Percentiles rank a stretch among this genome's conserved stretches.
Conservation (phyloP, 1,140 invertebrate genomes). For the Pinna nobilis region DNA sequence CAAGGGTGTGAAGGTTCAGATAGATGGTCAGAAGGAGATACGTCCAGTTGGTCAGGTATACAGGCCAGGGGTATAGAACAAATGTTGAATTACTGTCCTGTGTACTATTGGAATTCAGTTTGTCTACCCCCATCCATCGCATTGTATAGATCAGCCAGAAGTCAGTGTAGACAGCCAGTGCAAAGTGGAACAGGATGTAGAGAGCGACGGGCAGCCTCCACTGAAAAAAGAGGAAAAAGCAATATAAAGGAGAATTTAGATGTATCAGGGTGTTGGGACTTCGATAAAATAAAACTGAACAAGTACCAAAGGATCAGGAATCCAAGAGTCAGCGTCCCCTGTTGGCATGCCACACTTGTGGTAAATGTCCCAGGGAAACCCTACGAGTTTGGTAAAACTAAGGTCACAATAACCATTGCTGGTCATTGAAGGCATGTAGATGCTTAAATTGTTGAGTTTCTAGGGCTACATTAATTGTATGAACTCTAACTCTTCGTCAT, state of each 20-base stretch:
- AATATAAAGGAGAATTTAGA: neutral
- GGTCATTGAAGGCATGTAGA: too few relatives aligned
- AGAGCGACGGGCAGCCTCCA: conserved; percentile 50
- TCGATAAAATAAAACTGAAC: too few relatives aligned
- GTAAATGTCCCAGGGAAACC: too few relatives aligned
- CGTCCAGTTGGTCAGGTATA: conserved; percentile 62
- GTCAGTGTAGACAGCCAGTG: conserved; percentile 47
- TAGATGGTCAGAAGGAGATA: conserved; percentile 46
- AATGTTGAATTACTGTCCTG: conserved; percentile 4
- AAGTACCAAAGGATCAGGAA: too few relatives aligned
- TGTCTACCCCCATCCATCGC: neutral
- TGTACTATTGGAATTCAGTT: neutral
- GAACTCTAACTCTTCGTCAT: too few relatives aligned
- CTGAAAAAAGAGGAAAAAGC: conserved; percentile 31
- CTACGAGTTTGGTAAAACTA: too few relatives aligned
- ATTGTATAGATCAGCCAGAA: conserved; percentile 47
- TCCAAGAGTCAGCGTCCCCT: too few relatives aligned
- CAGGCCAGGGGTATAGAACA: conserved; percentile 29
- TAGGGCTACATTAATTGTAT: too few relatives aligned
- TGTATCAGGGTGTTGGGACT: neutral
- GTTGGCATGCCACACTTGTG: too few relatives aligned
- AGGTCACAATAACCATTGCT: too few relatives aligned
- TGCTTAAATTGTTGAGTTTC: too few relatives aligned
- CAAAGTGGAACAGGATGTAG: conserved; percentile 46
- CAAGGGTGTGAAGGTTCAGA: conserved; percentile 36